Percentiles rank a stretch among this genome's conserved stretches.
phyloP scores from a whole-genome alignment of 2,888 invertebrate species.

The Brachyptera putata region DNA sequence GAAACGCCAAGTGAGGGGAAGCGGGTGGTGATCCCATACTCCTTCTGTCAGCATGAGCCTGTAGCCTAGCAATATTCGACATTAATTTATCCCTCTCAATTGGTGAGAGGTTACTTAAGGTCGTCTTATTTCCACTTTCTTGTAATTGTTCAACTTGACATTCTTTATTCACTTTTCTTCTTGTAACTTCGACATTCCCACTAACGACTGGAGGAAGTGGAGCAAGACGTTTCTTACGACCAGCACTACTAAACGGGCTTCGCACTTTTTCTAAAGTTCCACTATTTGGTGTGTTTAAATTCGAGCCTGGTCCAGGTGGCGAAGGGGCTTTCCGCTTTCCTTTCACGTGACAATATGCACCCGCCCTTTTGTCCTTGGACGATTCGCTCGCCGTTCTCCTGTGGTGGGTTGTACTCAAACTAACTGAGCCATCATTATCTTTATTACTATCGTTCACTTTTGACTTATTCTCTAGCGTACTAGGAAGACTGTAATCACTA shows the following conservation, averaged over 20 bases:
- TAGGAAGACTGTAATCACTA: slow-evolving; percentile 36
- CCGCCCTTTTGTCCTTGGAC: slow-evolving; percentile 54
- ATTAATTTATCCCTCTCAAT: slow-evolving; percentile 36
- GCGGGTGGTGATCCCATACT: slow-evolving; percentile 27
- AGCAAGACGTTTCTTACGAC: slow-evolving; percentile 46
- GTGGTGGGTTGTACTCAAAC: slow-evolving; percentile 39
- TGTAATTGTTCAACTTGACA: not conserved
- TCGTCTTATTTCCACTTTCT: slow-evolving; percentile 7
- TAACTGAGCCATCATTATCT: slow-evolving; percentile 21
- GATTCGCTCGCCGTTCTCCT: slow-evolving; percentile 60
- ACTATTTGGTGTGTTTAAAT: not conserved
- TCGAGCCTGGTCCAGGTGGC: slow-evolving; percentile 50
- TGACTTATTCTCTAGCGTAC: slow-evolving; percentile 31
- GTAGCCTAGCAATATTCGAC: slow-evolving; percentile 35
- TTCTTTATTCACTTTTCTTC: slow-evolving; percentile 13
- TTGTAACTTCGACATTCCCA: not conserved
- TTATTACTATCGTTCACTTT: slow-evolving; percentile 19
- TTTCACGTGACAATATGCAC: slow-evolving; percentile 61
- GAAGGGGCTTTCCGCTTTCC: slow-evolving; percentile 71
- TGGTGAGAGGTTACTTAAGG: slow-evolving; percentile 30
- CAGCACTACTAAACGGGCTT: slow-evolving; percentile 27
- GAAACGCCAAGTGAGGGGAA: slow-evolving; percentile 24
- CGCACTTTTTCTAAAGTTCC: slow-evolving; percentile 28
- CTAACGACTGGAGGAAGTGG: slow-evolving; percentile 45
- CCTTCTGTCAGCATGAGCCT: slow-evolving; percentile 34